Evolutionary conservation across 2,113 vertebrate species (phyloP), one percentile per base, ranked within the genome.

Genomic region (Pungitius pungitius): DNA sequence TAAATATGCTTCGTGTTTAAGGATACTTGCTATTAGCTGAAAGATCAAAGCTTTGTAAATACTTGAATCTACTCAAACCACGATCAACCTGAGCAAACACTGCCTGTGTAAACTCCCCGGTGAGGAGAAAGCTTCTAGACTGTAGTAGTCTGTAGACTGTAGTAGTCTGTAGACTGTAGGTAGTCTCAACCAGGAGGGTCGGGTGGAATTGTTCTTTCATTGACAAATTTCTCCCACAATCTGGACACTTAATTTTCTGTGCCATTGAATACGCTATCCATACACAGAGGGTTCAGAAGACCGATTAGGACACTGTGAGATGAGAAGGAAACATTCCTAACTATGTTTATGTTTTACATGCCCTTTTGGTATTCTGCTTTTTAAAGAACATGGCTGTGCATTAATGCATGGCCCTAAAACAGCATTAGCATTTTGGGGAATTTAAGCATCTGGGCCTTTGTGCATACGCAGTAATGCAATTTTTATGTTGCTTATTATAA

Each of bases 401-500:
- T 86, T 81, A 47, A 66, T 73, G 58, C 14, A 17, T 55, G 56
- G 62, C 40, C 40, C 43, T 70, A 10, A 37, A 73, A 81, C 68
- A 57, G 58, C 84, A 91, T 88, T 90, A 79, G 79, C 82, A 82
- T 89, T 80, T 89, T 83, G 51, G 76, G 43, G 61, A 84, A 85
- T 75, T 75, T 64, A 55, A 78, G 84, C 88, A 91, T 85, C 84
- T 89, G 88, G 65, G 72, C 77, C 87, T 54, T 85, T 89, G 73
- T 87, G 87, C 85, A 85, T 30, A 85, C 37, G 58, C 82, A 84
- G 78, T 83, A 77, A 27, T 88, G 88, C 90, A 90, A 89, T 91
- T 90, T 91, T 89, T 88, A 87, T 42, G 27, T 55, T 64, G 66
- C 85, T 85, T 85, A 88, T 88, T 87, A 88, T 86, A 84, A 82